phyloP scores from a whole-genome alignment of 2,113 vertebrate genomes.

The Entelurus aequoreus region DNA sequence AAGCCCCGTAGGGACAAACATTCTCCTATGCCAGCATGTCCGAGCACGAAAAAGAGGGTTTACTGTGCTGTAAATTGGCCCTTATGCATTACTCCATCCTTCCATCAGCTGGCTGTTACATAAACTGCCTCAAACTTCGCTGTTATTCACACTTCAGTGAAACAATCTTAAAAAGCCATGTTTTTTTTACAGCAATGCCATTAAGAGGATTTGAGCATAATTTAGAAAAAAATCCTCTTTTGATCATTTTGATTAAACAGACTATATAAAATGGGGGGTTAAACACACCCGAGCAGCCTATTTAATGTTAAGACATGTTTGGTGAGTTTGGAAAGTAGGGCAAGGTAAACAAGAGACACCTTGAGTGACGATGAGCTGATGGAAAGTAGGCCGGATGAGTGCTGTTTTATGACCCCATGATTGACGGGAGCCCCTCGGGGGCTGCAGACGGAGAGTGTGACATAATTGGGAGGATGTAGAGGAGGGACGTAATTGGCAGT shows the following conservation, averaged over 20 bases:
- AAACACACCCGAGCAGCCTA: conserved; percentile 38
- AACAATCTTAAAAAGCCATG: conserved; percentile 23
- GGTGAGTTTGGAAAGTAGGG: not conserved
- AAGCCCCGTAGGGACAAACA: conserved; percentile 32
- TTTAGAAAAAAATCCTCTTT: not conserved
- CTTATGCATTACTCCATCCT: conserved; percentile 38
- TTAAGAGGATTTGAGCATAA: not conserved
- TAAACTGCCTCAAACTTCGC: conserved; percentile 32
- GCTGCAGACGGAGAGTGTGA: conserved; percentile 47
- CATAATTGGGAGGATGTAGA: conserved; percentile 29
- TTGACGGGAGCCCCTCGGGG: conserved; percentile 31
- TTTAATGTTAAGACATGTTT: not conserved
- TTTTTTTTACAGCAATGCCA: not conserved
- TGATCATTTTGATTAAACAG: not conserved
- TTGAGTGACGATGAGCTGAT: conserved; percentile 18
- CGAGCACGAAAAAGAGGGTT: conserved; percentile 29
- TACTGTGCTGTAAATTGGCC: conserved; percentile 32
- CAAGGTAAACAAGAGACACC: not conserved
- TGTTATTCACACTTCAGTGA: conserved; percentile 10
- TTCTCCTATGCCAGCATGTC: conserved; percentile 45
- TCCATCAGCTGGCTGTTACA: conserved; percentile 25
- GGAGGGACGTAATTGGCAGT: conserved; percentile 25
- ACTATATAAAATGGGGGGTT: conserved; percentile 24
- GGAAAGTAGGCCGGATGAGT: conserved; percentile 44
- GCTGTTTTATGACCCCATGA: conserved; percentile 42